Conservation (phyloP, 2,888 invertebrate species). For the Mesorhabditis belari region DNA sequence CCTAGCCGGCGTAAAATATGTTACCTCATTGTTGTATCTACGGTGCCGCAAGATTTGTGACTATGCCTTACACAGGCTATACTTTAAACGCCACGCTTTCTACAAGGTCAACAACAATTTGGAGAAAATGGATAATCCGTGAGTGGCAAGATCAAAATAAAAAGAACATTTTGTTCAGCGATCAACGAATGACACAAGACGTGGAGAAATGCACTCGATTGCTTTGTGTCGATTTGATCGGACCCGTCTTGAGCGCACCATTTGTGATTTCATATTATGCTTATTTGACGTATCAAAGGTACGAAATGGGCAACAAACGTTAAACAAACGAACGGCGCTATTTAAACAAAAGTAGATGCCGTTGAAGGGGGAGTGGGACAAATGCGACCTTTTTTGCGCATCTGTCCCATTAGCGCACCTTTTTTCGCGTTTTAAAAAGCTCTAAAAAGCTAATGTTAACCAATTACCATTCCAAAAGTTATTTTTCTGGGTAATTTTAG, state of each 20-base stretch:
- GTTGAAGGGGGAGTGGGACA: not conserved
- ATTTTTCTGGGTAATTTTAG: too few species aligned
- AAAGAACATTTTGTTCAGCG: slow-evolving; percentile 53
- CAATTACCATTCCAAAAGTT: too few species aligned
- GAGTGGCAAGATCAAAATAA: slow-evolving; percentile 34
- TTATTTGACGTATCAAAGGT: slow-evolving; percentile 58
- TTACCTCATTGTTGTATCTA: slow-evolving; percentile 57
- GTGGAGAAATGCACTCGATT: slow-evolving; percentile 57
- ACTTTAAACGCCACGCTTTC: slow-evolving; percentile 59
- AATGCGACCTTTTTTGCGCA: not conserved
- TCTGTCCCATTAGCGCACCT: too few species aligned
- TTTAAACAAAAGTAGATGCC: not conserved
- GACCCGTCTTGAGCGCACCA: slow-evolving; percentile 56
- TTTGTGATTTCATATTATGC: slow-evolving; percentile 61
- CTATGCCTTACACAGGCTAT: slow-evolving; percentile 56
- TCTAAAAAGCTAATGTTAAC: too few species aligned
- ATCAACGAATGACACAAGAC: slow-evolving; percentile 62
- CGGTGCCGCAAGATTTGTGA: slow-evolving; percentile 58
- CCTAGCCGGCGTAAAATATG: slow-evolving; percentile 55
- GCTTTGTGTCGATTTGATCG: slow-evolving; percentile 56
- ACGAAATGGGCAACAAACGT: too few species aligned
- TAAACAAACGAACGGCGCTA: too few species aligned
- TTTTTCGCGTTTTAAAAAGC: too few species aligned
- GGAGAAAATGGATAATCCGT: slow-evolving; percentile 59
- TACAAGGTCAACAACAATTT: slow-evolving; percentile 58